Conservation (phyloP, 2,113 vertebrate genomes). For the Corapipo altera region DNA sequence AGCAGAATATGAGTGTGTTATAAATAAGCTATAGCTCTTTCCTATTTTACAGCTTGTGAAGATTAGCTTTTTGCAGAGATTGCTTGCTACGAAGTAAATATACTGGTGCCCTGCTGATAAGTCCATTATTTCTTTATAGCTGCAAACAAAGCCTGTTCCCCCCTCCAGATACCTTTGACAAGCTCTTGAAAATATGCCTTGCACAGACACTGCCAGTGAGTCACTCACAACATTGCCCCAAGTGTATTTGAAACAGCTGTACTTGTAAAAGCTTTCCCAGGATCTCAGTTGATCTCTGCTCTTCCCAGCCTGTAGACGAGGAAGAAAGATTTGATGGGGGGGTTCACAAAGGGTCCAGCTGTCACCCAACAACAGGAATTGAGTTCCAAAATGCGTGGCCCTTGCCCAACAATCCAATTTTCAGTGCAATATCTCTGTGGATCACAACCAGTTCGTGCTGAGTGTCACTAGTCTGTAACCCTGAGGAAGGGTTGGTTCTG, state of each 20-base stretch:
- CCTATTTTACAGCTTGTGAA: not conserved
- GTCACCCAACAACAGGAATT: accelerated
- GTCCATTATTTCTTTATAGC: not conserved
- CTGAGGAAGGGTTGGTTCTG: not conserved
- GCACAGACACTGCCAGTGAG: not conserved
- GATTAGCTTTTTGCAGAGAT: constrained; percentile 10
- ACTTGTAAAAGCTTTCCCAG: not conserved
- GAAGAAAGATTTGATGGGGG: not conserved
- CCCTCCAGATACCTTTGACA: not conserved
- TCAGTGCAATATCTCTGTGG: not conserved
- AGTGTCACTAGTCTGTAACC: not conserved
- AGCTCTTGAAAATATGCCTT: not conserved
- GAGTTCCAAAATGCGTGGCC: not conserved
- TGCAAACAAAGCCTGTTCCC: not conserved
- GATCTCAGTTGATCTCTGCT: not conserved
- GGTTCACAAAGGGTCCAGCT: not conserved
- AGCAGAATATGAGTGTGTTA: not conserved
- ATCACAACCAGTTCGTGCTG: not conserved
- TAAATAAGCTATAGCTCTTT: not conserved
- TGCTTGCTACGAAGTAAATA: not conserved
- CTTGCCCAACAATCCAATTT: not conserved
- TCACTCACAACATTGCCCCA: not conserved
- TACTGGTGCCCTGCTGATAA: not conserved
- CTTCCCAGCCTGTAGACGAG: not conserved
- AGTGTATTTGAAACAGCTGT: not conserved